A percentile compares a stretch with the other conserved stretches of the same genome.
These are phyloP conservation scores for Lepetodrilus schrolli DNA, from an alignment of 2,888 invertebrate genomes.

Conservation along the genomic window DNA sequence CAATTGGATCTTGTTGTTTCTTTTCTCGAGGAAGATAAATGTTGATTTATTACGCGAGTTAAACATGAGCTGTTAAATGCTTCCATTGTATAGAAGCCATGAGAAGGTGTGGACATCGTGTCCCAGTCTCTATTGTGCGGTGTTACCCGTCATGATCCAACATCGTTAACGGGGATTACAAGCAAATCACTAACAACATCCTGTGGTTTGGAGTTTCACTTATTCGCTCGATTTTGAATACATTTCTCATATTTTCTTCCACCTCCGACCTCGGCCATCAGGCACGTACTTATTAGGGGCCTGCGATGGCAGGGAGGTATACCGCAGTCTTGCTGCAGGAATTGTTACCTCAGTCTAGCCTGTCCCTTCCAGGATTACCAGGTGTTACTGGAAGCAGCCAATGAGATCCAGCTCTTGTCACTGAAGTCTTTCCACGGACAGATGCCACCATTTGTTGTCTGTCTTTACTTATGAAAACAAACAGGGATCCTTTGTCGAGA, in stretches of 20 bases:
- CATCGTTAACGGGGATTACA: slow-evolving; percentile 15
- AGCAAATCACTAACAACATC: slow-evolving; percentile 3
- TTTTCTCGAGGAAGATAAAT: too few relatives aligned
- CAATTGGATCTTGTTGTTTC: too few relatives aligned
- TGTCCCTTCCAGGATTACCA: background rate
- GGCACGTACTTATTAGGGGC: background rate
- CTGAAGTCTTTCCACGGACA: background rate
- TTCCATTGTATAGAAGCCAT: too few relatives aligned
- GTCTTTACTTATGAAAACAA: slow-evolving; percentile 2
- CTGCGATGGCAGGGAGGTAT: background rate
- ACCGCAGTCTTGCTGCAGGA: background rate
- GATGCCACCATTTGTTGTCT: background rate
- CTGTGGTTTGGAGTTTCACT: slow-evolving; percentile 3
- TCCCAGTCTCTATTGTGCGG: too few relatives aligned
- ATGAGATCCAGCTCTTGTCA: background rate
- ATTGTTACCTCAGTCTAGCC: background rate
- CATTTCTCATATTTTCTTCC: slow-evolving; percentile 8
- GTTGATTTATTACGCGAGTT: too few relatives aligned
- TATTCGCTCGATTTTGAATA: background rate
- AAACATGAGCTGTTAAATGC: too few relatives aligned
- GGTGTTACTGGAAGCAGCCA: slow-evolving; percentile 7
- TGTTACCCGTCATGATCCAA: too few relatives aligned
- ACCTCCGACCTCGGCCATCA: background rate
- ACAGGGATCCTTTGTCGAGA: background rate
- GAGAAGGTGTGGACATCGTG: too few relatives aligned